These are phyloP conservation scores for Thymelicus lineola DNA, from an alignment of 2,888 invertebrate species.

Conservation along the genomic window DNA sequence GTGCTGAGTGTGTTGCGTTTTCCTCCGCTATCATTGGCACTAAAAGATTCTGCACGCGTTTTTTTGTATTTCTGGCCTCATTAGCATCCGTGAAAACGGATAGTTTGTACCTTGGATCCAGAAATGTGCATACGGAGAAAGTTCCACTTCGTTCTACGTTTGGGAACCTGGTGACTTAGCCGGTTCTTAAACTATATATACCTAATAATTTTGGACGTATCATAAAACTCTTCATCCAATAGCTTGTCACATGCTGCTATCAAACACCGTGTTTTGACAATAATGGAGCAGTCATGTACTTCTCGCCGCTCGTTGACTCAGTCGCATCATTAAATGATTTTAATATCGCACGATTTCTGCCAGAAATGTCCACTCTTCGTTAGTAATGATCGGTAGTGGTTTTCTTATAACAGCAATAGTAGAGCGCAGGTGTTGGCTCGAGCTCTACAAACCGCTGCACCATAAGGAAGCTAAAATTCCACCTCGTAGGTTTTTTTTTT, in stretches of 20 bases:
- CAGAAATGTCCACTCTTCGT: conserved; percentile 43
- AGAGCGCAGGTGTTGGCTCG: conserved; percentile 36
- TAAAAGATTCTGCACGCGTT: conserved; percentile 37
- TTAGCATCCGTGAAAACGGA: conserved; percentile 39
- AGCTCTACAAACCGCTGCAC: not conserved
- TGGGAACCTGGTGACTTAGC: conserved; percentile 31
- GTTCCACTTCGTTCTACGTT: conserved; percentile 43
- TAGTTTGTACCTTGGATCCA: conserved; percentile 46
- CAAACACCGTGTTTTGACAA: conserved; percentile 44
- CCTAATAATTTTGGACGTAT: too few relatives aligned
- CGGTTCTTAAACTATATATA: conserved; percentile 23
- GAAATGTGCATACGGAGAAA: conserved; percentile 44
- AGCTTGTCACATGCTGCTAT: conserved; percentile 40
- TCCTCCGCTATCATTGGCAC: conserved; percentile 16
- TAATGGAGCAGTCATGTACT: conserved; percentile 46
- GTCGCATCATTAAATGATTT: conserved; percentile 46
- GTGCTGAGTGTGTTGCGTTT: not conserved
- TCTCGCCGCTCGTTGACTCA: conserved; percentile 42
- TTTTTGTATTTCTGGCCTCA: conserved; percentile 40
- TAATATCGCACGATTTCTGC: conserved; percentile 39
- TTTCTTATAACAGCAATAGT: conserved; percentile 41
- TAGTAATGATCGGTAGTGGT: conserved; percentile 41
- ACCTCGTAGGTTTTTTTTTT: too few relatives aligned
- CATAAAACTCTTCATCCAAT: not conserved
- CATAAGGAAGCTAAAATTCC: conserved; percentile 44